Base-by-base conservation (phyloP, 1,140 invertebrate genomes). In the Solenopsis fugax region DNA sequence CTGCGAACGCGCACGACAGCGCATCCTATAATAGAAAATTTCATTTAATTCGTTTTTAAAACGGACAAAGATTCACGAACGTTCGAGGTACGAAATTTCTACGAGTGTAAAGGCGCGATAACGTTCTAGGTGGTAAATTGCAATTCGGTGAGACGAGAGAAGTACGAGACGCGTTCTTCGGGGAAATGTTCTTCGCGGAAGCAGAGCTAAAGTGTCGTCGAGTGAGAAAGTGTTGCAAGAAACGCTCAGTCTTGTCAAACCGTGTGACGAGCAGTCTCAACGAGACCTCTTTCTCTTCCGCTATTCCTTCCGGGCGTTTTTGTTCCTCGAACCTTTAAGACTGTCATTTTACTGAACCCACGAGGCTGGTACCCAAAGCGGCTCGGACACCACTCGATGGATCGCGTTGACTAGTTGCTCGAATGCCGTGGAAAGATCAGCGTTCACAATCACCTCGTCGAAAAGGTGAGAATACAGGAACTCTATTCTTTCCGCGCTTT, bases 381-480 rank as follows among this genome's bases (percentile, higher is more conserved):
- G 98, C 94, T 99, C 98, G 4, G 97, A 98, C 95, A 99, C 98
- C 21, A 99, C 97, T 92, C 97, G 96, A 94, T 98, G 97, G 2
- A 98, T 97, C 64, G 97, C 97, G 87, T 96, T 96, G 6, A 99
- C 95, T 4, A 99, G 96, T 92, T 98, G 97, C 89, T 98, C 97
- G 91, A 99, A 98, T 37, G 99, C 98, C 67, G 96, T 96, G 2
- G 97, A 96, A 67, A 99, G 96, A 92, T 99, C 98, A 24, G 97
- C 98, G 93, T 99, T 99, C 2, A 99, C 96, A 29, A 99, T 98
- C 72, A 97, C 97, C 91, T 98, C 98, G 95, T 99, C 99, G 94
- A 99, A 99, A 92, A 98, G 97, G 95, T 99, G 99, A 6, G 98
- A 98, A 95, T 99, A 99, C 45, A 98, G 96, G 92, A 98, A 98